Percentiles rank a stretch among this genome's conserved stretches.
phyloP scores from a whole-genome alignment of 2,888 invertebrate species.

The Cyrtodaria siliqua region DNA sequence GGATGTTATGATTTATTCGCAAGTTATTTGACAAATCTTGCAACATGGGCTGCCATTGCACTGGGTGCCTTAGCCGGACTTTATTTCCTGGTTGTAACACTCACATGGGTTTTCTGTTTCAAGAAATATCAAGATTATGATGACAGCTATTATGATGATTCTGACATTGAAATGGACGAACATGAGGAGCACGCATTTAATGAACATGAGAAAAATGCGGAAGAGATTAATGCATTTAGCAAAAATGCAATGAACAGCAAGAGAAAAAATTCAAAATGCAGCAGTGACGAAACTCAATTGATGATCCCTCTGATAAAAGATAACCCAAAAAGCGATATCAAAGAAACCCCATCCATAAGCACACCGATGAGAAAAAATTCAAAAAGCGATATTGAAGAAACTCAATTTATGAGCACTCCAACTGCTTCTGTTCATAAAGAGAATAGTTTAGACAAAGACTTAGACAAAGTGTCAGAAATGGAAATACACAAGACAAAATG shows the following conservation, averaged over 20 bases:
- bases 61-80: slow-evolving; percentile 48
- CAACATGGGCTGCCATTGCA: slow-evolving; percentile 30
- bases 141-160: slow-evolving; percentile 39
- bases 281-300: slow-evolving; percentile 20
- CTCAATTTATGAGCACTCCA: slow-evolving; percentile 18
- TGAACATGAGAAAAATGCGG: slow-evolving; percentile 16
- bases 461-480: not conserved
- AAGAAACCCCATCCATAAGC: slow-evolving; percentile 19
- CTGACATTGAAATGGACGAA: slow-evolving; percentile 44
- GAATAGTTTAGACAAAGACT: not conserved
- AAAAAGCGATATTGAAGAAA: slow-evolving; percentile 19
- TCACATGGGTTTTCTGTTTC: slow-evolving; percentile 62
- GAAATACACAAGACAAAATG: not conserved
- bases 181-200: slow-evolving; percentile 22
- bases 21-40: slow-evolving; percentile 34
- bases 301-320: slow-evolving; percentile 9
- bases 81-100: slow-evolving; percentile 53
- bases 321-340: not conserved
- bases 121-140: slow-evolving; percentile 48
- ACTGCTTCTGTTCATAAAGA: not conserved
- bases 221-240: not conserved
- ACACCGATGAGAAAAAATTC: slow-evolving; percentile 7
- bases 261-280: not conserved
- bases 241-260: not conserved
- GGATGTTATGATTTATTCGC: slow-evolving; percentile 52